Conservation (phyloP, 2,888 invertebrate genomes). For the Beris morrisii region DNA sequence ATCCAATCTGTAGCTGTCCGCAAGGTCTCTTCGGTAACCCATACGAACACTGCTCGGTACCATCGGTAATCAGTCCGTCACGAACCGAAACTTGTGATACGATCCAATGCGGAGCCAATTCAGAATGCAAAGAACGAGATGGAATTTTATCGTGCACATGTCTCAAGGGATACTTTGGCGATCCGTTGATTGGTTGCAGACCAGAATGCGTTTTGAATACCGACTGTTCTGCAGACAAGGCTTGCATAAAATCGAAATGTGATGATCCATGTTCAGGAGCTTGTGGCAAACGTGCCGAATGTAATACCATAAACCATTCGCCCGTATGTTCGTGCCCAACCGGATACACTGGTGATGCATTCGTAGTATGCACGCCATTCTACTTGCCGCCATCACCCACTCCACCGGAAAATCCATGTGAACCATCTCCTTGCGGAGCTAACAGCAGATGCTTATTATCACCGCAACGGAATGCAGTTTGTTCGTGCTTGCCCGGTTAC, state of each 20-base stretch:
- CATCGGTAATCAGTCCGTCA: slow-evolving; percentile 52
- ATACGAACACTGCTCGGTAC: slow-evolving; percentile 71
- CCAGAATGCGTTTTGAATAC: slow-evolving; percentile 82
- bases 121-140: slow-evolving; percentile 66
- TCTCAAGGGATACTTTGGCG: slow-evolving; percentile 73
- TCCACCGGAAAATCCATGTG: slow-evolving; percentile 67
- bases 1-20: slow-evolving; percentile 72
- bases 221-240: slow-evolving; percentile 70
- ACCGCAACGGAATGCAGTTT: slow-evolving; percentile 71
- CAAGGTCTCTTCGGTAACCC: slow-evolving; percentile 73
- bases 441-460: slow-evolving; percentile 75
- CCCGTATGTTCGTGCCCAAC: slow-evolving; percentile 77
- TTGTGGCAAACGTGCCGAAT: slow-evolving; percentile 74
- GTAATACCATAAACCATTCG: slow-evolving; percentile 72
- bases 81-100: slow-evolving; percentile 64
- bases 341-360: slow-evolving; percentile 73
- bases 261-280: slow-evolving; percentile 74
- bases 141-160: slow-evolving; percentile 73
- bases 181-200: slow-evolving; percentile 75
- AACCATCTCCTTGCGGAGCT: slow-evolving; percentile 81
- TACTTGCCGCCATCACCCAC: slow-evolving; percentile 51
- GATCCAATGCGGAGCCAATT: slow-evolving; percentile 73
- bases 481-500: slow-evolving; percentile 77
- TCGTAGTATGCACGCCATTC: slow-evolving; percentile 68
- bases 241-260: slow-evolving; percentile 78